Conservation (phyloP, 2,113 vertebrate species). For the Scatophagus argus region DNA sequence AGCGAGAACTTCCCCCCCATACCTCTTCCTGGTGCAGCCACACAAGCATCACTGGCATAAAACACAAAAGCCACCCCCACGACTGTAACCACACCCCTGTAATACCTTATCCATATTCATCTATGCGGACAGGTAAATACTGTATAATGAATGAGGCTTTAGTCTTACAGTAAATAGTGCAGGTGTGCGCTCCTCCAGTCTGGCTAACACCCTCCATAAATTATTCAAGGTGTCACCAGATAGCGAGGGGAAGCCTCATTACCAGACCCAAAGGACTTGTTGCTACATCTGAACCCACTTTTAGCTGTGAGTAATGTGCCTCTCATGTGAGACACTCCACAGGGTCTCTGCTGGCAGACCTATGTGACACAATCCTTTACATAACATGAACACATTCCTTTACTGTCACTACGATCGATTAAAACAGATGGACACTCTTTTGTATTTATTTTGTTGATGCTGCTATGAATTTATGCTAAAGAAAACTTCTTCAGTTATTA, state of each 20-base stretch:
- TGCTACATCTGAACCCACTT: conserved; percentile 60
- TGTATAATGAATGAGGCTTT: conserved; percentile 63
- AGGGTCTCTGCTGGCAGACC: conserved; percentile 13
- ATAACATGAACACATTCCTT: conserved; percentile 37
- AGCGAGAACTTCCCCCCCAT: conserved; percentile 7
- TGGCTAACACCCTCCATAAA: conserved; percentile 63
- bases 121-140: conserved; percentile 40
- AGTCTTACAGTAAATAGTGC: conserved; percentile 34
- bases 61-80: conserved; percentile 10
- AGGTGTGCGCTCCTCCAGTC: conserved; percentile 32
- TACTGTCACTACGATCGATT: neutral
- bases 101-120: conserved; percentile 56
- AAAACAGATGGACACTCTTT: neutral
- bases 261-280: conserved; percentile 58
- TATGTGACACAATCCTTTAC: neutral
- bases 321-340: conserved; percentile 21
- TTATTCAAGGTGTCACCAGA: conserved; percentile 74
- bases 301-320: conserved; percentile 32
- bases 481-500: neutral
- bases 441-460: neutral
- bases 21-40: conserved; percentile 12
- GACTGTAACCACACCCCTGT: conserved; percentile 35
- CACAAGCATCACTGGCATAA: neutral
- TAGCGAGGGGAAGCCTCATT: conserved; percentile 58
- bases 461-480: neutral